Evolutionary conservation across 2,888 invertebrate species (phyloP).

Genomic region (Mimachlamys varia): DNA sequence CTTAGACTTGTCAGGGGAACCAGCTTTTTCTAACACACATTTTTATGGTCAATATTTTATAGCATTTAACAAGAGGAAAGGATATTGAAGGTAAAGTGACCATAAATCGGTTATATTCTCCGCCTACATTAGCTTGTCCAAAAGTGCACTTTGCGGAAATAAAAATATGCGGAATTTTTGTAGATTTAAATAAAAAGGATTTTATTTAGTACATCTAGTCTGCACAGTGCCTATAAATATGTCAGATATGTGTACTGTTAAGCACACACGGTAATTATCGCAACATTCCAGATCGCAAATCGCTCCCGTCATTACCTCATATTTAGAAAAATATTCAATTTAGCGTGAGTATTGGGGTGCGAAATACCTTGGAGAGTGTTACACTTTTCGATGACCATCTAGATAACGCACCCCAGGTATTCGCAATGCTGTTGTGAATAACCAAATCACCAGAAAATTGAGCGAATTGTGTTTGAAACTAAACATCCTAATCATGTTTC

Average conservation of each 20-base stretch:
- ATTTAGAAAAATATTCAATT: conserved; percentile 25
- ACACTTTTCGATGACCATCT: background rate
- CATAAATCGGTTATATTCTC: background rate
- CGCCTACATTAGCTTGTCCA: background rate
- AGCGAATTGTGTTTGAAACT: conserved; percentile 1
- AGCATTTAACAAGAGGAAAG: background rate
- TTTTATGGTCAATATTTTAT: conserved; percentile 29
- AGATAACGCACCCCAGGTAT: background rate
- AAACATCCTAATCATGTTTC: background rate
- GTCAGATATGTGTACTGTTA: background rate
- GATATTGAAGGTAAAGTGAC: background rate
- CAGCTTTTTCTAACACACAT: conserved; percentile 2
- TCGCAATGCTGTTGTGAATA: background rate
- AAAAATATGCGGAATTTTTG: background rate
- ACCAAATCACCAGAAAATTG: conserved; percentile 24
- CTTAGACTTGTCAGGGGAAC: background rate
- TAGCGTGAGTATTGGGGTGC: background rate
- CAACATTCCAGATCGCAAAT: background rate
- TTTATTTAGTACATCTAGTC: background rate
- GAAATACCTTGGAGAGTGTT: background rate
- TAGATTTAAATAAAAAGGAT: background rate
- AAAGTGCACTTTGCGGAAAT: background rate
- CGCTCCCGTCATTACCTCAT: background rate
- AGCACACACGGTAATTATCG: background rate
- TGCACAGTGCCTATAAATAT: background rate